Conservation (phyloP, 1,140 invertebrate genomes). For the Drosophila watanabei region DNA sequence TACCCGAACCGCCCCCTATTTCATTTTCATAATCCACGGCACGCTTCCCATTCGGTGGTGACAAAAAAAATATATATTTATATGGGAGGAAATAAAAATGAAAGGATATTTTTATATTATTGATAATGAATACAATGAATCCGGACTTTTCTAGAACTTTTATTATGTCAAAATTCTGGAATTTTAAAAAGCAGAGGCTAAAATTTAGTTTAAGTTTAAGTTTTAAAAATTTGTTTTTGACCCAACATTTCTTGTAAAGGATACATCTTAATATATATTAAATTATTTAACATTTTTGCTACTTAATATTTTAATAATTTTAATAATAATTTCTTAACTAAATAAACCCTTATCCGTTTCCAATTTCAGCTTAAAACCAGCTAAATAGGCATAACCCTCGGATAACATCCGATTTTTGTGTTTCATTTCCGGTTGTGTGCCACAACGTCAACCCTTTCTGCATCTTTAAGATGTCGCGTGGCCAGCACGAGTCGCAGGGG, state of each 20-base stretch:
- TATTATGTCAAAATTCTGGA: too few species aligned
- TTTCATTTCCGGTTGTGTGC: conserved; percentile 37
- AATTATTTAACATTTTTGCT: too few species aligned
- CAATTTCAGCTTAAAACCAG: conserved; percentile 1
- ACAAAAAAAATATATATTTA: background rate
- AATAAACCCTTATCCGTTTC: background rate
- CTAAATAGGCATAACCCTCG: conserved; percentile 2
- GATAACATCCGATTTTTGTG: conserved; percentile 4
- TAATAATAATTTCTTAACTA: background rate
- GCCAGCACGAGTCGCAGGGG: conserved; percentile 38
- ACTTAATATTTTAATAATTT: background rate
- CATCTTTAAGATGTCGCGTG: conserved; percentile 62
- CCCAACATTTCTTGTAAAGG: too few species aligned
- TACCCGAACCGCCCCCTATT: conserved; percentile 23
- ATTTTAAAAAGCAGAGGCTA: too few species aligned
- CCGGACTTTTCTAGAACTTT: too few species aligned
- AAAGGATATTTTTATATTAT: background rate
- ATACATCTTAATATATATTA: too few species aligned
- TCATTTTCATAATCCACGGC: conserved; percentile 58
- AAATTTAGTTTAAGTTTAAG: too few species aligned
- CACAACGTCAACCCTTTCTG: conserved; percentile 42
- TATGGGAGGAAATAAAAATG: background rate
- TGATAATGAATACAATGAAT: background rate
- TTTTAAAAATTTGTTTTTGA: too few species aligned
- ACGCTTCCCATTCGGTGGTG: conserved; percentile 29